phyloP scores from a whole-genome alignment of 2,797 vertebrate genomes.

The Craterocephalus amniculus region DNA sequence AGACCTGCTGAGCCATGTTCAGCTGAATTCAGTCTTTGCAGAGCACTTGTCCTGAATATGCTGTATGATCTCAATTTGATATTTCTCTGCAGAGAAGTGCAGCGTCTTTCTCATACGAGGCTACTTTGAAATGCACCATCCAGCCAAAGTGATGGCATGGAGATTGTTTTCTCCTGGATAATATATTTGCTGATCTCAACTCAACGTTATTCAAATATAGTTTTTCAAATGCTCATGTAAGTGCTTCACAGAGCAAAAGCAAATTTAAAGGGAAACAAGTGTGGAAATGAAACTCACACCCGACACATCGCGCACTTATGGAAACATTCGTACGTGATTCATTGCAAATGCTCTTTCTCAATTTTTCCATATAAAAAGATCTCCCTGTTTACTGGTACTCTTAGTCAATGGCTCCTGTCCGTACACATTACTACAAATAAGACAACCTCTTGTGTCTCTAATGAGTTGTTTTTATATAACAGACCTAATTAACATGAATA shows the following conservation, averaged over 20 bases:
- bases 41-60: constrained; percentile 15
- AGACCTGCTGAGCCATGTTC: constrained; percentile 3
- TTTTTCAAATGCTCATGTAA: background rate
- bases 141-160: background rate
- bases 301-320: background rate
- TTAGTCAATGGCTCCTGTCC: constrained; percentile 21
- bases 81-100: background rate
- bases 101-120: constrained; percentile 1
- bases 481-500: constrained; percentile 14
- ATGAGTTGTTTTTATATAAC: constrained; percentile 19
- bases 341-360: background rate
- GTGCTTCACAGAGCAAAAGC: background rate
- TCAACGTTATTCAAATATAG: background rate
- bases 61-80: constrained; percentile 23
- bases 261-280: background rate
- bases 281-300: background rate
- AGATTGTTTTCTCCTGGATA: background rate
- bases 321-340: background rate
- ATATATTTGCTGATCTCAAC: background rate
- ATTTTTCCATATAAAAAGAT: constrained; percentile 26
- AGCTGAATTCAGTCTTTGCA: constrained; percentile 19
- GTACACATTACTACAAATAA: constrained; percentile 37
- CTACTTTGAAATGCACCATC: constrained; percentile 1
- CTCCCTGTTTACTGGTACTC: background rate
- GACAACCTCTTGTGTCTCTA: constrained; percentile 17